Evolutionary conservation across 2,113 vertebrate genomes (phyloP).

Genomic region (Promerops cafer): DNA sequence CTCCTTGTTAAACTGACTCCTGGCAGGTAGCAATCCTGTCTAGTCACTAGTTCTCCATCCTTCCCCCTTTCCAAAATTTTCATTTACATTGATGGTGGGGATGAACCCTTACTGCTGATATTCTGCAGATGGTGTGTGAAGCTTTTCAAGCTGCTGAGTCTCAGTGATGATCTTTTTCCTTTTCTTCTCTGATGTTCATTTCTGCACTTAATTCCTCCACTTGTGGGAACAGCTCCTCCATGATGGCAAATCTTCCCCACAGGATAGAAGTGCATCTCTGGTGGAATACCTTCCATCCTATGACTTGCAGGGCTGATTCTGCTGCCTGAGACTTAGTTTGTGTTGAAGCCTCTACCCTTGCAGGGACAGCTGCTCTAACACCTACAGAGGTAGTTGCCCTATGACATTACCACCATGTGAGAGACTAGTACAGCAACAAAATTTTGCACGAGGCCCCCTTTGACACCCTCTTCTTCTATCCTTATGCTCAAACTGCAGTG

Average conservation of each 20-base stretch:
- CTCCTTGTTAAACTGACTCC: neutral
- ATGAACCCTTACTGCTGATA: accelerated
- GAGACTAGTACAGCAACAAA: neutral
- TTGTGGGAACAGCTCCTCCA: neutral
- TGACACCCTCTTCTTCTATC: neutral
- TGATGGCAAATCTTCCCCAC: accelerated
- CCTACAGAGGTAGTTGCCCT: neutral
- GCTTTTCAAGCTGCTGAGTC: neutral
- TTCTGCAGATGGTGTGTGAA: neutral
- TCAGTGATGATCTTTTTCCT: neutral
- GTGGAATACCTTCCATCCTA: neutral
- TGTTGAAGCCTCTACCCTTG: neutral
- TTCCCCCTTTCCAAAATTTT: neutral
- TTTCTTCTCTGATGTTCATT: neutral
- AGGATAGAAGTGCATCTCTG: neutral
- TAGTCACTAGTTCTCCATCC: neutral
- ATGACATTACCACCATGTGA: neutral
- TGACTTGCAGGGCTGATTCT: neutral
- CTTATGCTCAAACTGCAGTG: neutral
- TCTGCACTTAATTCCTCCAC: neutral
- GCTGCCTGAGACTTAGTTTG: neutral
- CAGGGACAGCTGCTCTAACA: neutral
- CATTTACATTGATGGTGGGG: neutral
- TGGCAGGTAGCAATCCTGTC: neutral
- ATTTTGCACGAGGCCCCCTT: neutral